Base-by-base conservation (phyloP, 2,113 vertebrate genomes). In the Zapornia atra region DNA sequence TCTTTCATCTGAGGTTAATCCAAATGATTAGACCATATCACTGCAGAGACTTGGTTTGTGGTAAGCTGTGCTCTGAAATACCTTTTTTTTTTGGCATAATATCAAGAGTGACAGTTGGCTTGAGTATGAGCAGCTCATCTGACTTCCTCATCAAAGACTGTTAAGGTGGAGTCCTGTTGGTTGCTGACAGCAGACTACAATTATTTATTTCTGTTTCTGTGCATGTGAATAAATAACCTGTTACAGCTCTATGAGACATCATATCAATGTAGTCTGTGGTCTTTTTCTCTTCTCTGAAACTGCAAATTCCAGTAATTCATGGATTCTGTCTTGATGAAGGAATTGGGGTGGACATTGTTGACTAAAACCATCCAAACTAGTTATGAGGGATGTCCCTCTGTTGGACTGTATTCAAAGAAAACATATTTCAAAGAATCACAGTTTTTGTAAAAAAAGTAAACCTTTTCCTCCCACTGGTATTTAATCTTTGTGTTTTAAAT, bases 11-110 rank as follows among this genome's bases (percentile, higher is more conserved):
- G 42, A 86, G 36, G 19, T 90, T 95, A 90, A 84, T 86, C 22
- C 53, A 44, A 69, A 92, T 65, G 48, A 31, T 70, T 56, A 64
- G 51, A 71, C 34, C 6, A 1, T 64, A 79, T 82, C 61, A 40
- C 69, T 87, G 34, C 61, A 61, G 51, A 92, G 72, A 57, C 38
- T 56, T 78, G 38, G n/a, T 85, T 51, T 88, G 63, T 50, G 18
- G 73, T 92, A 93, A 77, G 29, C 64, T 88, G 18, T 83, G 56
- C 44, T 93, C 80, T 93, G 69, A 94, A 95, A 73, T 60, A 90
- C 68, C 2, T 0, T n/a, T 75, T 79, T 88, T 87, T 88, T 87
- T 73, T 65, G 56, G 54, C 76, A 34, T 80, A 63, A 46, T 93
- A 40, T 83, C 82, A 90, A 88, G 57, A 90, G 29, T 77, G 46